Evolutionary conservation across 2,797 vertebrate genomes (phyloP).

Genomic region (Glossophaga mutica): DNA sequence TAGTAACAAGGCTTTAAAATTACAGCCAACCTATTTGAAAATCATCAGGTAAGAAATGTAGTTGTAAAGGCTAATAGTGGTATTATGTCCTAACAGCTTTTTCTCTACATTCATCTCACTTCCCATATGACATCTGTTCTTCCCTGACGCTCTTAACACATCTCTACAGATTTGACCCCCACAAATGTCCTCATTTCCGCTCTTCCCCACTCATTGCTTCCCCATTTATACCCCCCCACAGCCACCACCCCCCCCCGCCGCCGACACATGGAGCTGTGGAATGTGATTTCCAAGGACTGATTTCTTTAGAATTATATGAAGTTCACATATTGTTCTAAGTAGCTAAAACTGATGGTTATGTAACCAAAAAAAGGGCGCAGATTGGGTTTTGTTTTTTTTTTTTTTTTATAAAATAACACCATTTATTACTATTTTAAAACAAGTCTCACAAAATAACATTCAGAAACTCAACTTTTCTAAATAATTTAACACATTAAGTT

Average conservation of each 20-base stretch:
- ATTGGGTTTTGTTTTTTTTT: not conserved
- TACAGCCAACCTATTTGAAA: not conserved
- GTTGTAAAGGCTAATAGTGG: not conserved
- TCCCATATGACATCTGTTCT: not conserved
- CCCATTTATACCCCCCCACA: not conserved
- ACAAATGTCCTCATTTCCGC: not conserved
- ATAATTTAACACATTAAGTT: conserved; percentile 81
- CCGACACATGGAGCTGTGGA: no score
- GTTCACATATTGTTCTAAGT: not conserved
- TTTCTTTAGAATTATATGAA: not conserved
- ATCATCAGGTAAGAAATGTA: not conserved
- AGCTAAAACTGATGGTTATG: conserved; percentile 23
- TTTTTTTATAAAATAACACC: conserved; percentile 81
- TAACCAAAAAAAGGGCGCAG: conserved; percentile 26
- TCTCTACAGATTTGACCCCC: not conserved
- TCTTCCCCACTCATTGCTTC: not conserved
- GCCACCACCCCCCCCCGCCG: no score
- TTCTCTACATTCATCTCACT: not conserved
- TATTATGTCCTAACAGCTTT: not conserved
- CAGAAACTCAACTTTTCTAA: conserved; percentile 79
- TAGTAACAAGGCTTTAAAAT: conserved; percentile 28
- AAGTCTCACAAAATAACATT: conserved; percentile 81
- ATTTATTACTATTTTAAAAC: conserved; percentile 82
- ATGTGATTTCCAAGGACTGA: not conserved
- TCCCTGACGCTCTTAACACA: not conserved